A percentile compares a stretch with the other conserved stretches of the same genome.
These are phyloP conservation scores for Catocala sponsa DNA, from an alignment of 2,888 invertebrate genomes.

Conservation along the genomic window DNA sequence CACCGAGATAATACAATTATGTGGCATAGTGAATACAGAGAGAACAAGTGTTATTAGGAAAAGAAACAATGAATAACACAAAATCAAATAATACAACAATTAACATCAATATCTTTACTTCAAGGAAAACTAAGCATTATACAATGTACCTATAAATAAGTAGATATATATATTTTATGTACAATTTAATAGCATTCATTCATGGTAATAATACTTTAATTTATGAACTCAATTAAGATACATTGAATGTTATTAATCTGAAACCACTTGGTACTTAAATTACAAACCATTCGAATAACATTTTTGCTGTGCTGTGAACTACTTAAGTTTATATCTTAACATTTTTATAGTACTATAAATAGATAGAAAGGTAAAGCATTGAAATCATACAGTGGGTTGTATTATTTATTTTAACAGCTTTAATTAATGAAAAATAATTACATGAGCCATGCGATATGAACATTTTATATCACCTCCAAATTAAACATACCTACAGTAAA, in stretches of 20 bases:
- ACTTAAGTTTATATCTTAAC: slow-evolving; percentile 27
- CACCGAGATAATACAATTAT: too few relatives aligned
- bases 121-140: slow-evolving; percentile 80
- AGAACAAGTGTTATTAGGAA: too few relatives aligned
- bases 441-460: slow-evolving; percentile 25
- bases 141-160: slow-evolving; percentile 63
- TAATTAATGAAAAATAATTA: slow-evolving; percentile 25
- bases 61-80: too few relatives aligned
- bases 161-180: slow-evolving; percentile 52
- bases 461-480: slow-evolving; percentile 18
- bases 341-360: slow-evolving; percentile 14
- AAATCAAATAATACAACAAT: slow-evolving; percentile 41
- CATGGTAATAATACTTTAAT: slow-evolving; percentile 50
- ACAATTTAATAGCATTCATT: slow-evolving; percentile 57
- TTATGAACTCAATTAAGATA: slow-evolving; percentile 32
- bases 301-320: slow-evolving; percentile 14
- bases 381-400: slow-evolving; percentile 23
- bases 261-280: slow-evolving; percentile 33
- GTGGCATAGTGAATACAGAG: too few relatives aligned
- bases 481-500: slow-evolving; percentile 1
- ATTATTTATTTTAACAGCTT: slow-evolving; percentile 32
- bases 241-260: slow-evolving; percentile 22
- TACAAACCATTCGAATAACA: slow-evolving; percentile 23
- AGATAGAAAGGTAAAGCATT: slow-evolving; percentile 23
- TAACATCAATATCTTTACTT: slow-evolving; percentile 79